phyloP scores from a whole-genome alignment of 37 sponge, comb jelly and placozoan species.

The Chondrilla cf. caribensis region DNA sequence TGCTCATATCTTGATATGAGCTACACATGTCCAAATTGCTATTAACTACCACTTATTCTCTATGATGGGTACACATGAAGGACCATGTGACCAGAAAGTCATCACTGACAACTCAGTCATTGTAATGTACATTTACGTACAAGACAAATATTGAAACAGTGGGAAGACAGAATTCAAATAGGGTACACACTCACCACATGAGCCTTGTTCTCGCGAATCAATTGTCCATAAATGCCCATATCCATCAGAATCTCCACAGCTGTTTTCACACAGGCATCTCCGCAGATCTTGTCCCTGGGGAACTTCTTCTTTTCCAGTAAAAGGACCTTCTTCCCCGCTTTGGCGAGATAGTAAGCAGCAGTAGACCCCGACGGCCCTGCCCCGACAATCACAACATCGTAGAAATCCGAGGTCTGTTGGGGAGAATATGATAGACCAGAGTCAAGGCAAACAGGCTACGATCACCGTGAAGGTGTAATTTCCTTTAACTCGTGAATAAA shows the following conservation, averaged over 20 bases:
- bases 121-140: no score
- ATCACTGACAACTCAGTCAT: no score
- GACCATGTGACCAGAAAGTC: no score
- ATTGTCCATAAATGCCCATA: constrained; percentile 43
- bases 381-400: constrained; percentile 57
- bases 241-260: constrained; percentile 57
- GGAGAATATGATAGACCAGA: no score
- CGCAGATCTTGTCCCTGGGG: constrained; percentile 66
- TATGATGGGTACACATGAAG: no score
- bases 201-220: constrained; percentile 34
- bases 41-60: no score
- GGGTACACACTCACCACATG: constrained; percentile 40
- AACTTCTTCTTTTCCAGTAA: constrained; percentile 59
- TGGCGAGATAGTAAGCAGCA: constrained; percentile 51
- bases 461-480: background rate
- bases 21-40: no score
- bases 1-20: no score
- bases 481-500: background rate
- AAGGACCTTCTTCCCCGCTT: constrained; percentile 36
- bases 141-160: no score
- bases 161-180: no score
- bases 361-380: constrained; percentile 54
- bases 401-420: constrained; percentile 4
- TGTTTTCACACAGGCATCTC: constrained; percentile 59
- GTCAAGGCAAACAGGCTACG: background rate